These are phyloP conservation scores for Tokudaia muenninki DNA, from an alignment of 2,797 vertebrate genomes.

Conservation along the genomic window DNA sequence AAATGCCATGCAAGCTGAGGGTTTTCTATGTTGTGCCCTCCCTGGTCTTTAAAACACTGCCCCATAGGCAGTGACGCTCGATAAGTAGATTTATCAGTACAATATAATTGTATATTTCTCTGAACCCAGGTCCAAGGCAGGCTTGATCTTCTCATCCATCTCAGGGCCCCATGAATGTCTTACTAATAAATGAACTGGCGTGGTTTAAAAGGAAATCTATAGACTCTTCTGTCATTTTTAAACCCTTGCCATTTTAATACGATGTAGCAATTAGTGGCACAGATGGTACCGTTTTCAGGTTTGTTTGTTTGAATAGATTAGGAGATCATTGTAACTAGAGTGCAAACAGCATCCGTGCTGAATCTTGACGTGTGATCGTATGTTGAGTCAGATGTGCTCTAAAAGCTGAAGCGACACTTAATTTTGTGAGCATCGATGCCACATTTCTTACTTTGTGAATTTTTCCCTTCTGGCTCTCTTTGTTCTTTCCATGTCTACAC, in stretches of 20 bases:
- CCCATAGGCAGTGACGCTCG: not conserved
- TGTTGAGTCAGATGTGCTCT: slow-evolving; percentile 58
- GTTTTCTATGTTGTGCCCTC: not conserved
- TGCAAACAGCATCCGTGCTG: not conserved
- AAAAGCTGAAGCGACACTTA: slow-evolving; percentile 26
- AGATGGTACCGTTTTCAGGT: slow-evolving; percentile 71
- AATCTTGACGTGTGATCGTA: slow-evolving; percentile 42
- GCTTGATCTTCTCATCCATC: not conserved
- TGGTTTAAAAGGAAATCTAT: slow-evolving; percentile 5
- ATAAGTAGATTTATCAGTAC: not conserved
- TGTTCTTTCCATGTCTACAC: slow-evolving; percentile 13
- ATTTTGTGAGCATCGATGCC: not conserved
- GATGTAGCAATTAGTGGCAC: slow-evolving; percentile 58
- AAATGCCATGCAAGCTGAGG: not conserved
- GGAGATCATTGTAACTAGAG: slow-evolving; percentile 25
- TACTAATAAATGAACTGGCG: slow-evolving; percentile 45
- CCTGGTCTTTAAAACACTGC: not conserved
- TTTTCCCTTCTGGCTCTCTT: not conserved
- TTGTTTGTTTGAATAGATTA: slow-evolving; percentile 55
- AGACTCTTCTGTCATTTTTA: slow-evolving; percentile 28
- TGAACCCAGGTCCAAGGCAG: not conserved
- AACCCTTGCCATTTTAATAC: slow-evolving; percentile 24
- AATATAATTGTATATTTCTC: not conserved
- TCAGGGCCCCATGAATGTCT: not conserved
- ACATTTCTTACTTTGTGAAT: slow-evolving; percentile 31